Percentiles rank a stretch among this genome's conserved stretches.
phyloP scores from a whole-genome alignment of 2,797 vertebrate genomes.

The Hemibagrus guttatus region DNA sequence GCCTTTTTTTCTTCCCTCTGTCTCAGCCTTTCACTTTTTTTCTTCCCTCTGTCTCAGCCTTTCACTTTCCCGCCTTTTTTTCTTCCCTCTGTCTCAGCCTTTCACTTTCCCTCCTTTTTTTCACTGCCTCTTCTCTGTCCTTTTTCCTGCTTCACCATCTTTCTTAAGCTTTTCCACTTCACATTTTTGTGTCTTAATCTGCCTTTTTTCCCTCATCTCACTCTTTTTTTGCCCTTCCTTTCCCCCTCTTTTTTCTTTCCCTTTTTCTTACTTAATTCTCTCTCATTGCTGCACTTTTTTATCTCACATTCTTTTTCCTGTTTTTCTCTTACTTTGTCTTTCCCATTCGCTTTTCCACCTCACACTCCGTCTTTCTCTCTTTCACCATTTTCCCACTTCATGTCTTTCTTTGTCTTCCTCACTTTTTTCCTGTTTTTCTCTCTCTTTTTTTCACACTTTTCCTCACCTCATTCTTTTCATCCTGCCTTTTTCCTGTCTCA shows the following conservation, averaged over 20 bases:
- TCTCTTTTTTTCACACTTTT: background rate
- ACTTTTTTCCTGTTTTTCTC: background rate
- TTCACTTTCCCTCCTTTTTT: background rate
- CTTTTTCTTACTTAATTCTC: too few species aligned
- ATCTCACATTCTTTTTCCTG: too few species aligned
- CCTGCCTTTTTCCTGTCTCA: background rate
- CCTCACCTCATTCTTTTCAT: background rate
- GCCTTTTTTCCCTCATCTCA: background rate
- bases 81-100: too few species aligned
- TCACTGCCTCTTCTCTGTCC: too few species aligned
- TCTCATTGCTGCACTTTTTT: background rate
- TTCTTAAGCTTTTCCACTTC: background rate
- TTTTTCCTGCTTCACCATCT: too few species aligned
- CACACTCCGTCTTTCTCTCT: too few species aligned
- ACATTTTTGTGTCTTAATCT: too few species aligned
- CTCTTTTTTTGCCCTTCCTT: background rate
- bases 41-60: background rate
- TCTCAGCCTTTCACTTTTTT: conserved; percentile 36
- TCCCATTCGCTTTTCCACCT: too few species aligned
- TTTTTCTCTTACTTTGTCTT: background rate
- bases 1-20: conserved; percentile 2
- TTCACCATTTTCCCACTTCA: background rate
- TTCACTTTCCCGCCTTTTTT: background rate
- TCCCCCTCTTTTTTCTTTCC: background rate
- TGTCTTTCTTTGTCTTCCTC: background rate